Base-by-base conservation (phyloP, 2,113 vertebrate genomes). In the Astur gentilis region DNA sequence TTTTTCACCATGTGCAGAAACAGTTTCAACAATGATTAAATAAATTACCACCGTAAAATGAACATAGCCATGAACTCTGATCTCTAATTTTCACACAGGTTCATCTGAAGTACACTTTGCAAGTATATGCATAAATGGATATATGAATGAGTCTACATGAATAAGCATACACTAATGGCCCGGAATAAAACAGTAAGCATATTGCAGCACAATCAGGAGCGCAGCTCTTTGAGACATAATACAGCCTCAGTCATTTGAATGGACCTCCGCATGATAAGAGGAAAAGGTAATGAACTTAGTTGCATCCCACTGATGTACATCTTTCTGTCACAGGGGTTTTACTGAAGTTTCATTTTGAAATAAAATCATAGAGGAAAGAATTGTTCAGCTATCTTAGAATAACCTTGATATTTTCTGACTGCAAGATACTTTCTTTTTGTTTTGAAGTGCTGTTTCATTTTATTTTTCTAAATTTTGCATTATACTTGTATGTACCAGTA, bases 401-500 rank as follows among this genome's bases (percentile, higher is more conserved):
- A 73, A 57, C 6, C 6, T 47, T 62, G 21, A 31, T 44, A 27
- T 81, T 57, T 91, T 75, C 22, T 44, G 34, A 57, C 21, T 47
- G 34, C 77, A 77, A 81, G 8, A 6, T 26, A 32, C 4, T 29
- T 75, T 18, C 9, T 12, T 44, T 50, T 66, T 61, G 10, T 47
- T 67, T 57, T 83, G n/a, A 87, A 67, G 73, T 73, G 54, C 2
- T 15, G 25, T 60, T 83, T 58, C 0, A 40, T 61, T 62, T 79
- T 4, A 67, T 69, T 92, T 83, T 80, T 83, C 38, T 47, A 67
- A 72, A 79, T 62, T 58, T 81, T 81, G 6, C 17, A 29, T 69
- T 69, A 45, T 50, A 42, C 1, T 27, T 34, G 3, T 45, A 66
- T 0, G 0, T 26, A 49, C 6, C 2, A 1, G 5, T 75, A 85